Percentiles rank a stretch among this genome's conserved stretches.
Conservation (phyloP, 2,888 invertebrate genomes). For the Trachelus stipa region DNA sequence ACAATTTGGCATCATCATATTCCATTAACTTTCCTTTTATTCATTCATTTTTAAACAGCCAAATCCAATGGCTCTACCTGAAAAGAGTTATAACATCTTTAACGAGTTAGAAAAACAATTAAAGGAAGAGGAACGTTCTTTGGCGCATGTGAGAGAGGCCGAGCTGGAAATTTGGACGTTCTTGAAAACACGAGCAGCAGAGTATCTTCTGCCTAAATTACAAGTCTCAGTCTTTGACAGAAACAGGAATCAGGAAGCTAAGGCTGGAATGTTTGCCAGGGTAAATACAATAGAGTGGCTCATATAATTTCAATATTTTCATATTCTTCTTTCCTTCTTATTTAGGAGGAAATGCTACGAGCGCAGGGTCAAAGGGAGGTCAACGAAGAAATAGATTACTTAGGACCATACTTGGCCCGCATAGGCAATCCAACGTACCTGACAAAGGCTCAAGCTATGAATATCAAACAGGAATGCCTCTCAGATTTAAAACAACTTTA, state of each 20-base stretch:
- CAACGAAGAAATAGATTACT: conserved; percentile 74
- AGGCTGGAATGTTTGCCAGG: conserved; percentile 68
- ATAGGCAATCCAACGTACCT: conserved; percentile 69
- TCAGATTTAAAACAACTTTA: conserved; percentile 76
- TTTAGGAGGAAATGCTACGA: conserved; percentile 68
- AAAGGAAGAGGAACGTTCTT: conserved; percentile 71
- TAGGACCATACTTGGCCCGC: conserved; percentile 74
- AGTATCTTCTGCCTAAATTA: conserved; percentile 68
- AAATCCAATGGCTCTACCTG: conserved; percentile 71
- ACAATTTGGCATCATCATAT: background rate
- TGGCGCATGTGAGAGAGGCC: conserved; percentile 69
- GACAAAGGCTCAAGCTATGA: conserved; percentile 65
- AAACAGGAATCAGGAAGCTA: conserved; percentile 70
- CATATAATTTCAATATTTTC: conserved; percentile 3
- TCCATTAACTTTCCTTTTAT: background rate
- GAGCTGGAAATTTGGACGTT: conserved; percentile 68
- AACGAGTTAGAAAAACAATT: conserved; percentile 74
- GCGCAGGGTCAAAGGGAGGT: conserved; percentile 72
- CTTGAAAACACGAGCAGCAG: conserved; percentile 65
- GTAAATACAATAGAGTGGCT: conserved; percentile 49
- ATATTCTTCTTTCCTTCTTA: conserved; percentile 6
- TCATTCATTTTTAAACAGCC: conserved; percentile 66
- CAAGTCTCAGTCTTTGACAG: conserved; percentile 70
- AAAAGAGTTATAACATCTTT: conserved; percentile 75
- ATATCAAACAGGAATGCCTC: conserved; percentile 72